phyloP scores from a whole-genome alignment of 1,140 invertebrate genomes.

The Brachystomella parvula region DNA sequence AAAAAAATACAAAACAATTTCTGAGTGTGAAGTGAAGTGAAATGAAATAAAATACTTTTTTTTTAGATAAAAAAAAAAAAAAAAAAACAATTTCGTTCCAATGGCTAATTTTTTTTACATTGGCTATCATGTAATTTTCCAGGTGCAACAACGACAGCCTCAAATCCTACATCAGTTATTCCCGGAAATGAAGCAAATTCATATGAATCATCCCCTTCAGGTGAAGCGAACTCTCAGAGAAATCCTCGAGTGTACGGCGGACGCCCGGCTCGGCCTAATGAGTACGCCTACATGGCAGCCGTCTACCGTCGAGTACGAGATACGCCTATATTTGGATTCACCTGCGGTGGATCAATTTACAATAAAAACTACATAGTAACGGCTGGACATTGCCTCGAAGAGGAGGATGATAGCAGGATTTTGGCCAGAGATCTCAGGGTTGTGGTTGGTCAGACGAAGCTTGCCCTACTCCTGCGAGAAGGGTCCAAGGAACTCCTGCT shows the following conservation, averaged over 20 bases:
- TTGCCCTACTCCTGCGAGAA: background rate
- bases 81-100: too few relatives aligned
- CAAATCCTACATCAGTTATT: too few relatives aligned
- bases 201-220: too few relatives aligned
- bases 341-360: conserved; percentile 13
- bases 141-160: too few relatives aligned
- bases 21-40: too few relatives aligned
- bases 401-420: background rate
- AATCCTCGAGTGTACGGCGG: background rate
- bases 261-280: background rate
- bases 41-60: too few relatives aligned
- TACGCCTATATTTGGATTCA: background rate
- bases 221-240: too few relatives aligned
- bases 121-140: too few relatives aligned
- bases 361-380: conserved; percentile 7
- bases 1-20: too few relatives aligned
- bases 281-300: conserved; percentile 1
- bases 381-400: conserved; percentile 6
- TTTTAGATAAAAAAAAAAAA: too few relatives aligned
- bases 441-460: background rate
- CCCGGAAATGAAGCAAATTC: too few relatives aligned
- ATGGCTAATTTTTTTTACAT: too few relatives aligned
- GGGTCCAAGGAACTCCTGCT: background rate
- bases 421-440: background rate
- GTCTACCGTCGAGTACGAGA: background rate